A percentile compares a stretch with the other conserved stretches of the same genome.
Conservation (phyloP, 92 coral and sea anemone species). For the Palythoa caribaeorum region DNA sequence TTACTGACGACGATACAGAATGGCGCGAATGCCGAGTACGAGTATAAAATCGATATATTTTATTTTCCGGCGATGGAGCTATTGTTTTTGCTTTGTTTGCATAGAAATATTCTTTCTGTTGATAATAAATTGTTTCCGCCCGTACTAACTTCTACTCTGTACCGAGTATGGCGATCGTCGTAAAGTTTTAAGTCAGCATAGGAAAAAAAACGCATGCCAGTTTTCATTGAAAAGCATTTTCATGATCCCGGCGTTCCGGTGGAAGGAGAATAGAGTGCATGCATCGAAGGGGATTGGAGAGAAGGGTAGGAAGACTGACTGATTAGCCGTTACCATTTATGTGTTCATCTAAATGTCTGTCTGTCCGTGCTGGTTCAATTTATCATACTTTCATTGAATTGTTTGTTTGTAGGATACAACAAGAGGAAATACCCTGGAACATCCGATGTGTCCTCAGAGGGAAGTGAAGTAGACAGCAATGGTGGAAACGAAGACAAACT, state of each 20-base stretch:
- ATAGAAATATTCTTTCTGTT: neutral
- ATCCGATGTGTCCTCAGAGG: conserved; percentile 41
- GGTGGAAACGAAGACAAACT: conserved; percentile 49
- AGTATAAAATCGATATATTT: too few species aligned
- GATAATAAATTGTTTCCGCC: neutral
- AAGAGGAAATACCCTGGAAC: conserved; percentile 21
- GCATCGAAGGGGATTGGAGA: too few species aligned
- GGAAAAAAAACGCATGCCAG: too few species aligned
- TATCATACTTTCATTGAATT: neutral
- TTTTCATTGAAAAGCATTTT: too few species aligned
- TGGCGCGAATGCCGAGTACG: too few species aligned
- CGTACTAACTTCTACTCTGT: neutral
- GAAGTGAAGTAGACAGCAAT: conserved; percentile 44
- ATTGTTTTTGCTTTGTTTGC: neutral
- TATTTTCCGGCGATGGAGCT: neutral
- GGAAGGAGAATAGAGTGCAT: too few species aligned
- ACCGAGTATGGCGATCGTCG: neutral
- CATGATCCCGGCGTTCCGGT: too few species aligned
- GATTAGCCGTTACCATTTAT: neutral
- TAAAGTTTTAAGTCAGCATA: too few species aligned
- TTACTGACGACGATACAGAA: too few species aligned
- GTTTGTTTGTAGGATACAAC: conserved; percentile 1
- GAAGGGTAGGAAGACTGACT: too few species aligned
- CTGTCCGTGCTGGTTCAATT: neutral
- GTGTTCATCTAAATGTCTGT: neutral